Conservation (phyloP, 2,797 vertebrate species). For the Chelmon rostratus region DNA sequence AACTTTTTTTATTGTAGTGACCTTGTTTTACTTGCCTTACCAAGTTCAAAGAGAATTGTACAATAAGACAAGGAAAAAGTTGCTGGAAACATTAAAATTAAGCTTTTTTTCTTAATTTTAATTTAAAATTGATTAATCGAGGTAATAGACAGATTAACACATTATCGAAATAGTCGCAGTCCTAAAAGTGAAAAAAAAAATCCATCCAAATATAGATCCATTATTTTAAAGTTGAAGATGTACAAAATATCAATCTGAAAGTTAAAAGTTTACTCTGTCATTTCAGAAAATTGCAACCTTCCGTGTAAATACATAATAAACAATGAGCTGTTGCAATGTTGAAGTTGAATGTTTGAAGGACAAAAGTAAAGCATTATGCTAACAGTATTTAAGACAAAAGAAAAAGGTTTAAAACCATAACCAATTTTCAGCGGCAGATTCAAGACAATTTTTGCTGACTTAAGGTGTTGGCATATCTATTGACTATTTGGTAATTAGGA, state of each 20-base stretch:
- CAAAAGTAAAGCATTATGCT: not conserved
- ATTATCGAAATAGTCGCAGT: no score
- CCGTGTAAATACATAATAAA: not conserved
- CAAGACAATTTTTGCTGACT: not conserved
- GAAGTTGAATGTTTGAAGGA: not conserved
- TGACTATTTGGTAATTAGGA: not conserved
- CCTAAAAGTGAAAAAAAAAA: no score
- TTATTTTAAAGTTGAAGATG: not conserved
- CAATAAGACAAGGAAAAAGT: no score
- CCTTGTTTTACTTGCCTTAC: no score
- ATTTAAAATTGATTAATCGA: no score
- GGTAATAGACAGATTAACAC: no score
- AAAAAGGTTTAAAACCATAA: not conserved
- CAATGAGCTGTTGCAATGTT: not conserved
- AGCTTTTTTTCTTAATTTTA: no score
- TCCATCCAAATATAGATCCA: not conserved
- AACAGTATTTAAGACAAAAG: not conserved
- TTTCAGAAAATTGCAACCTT: not conserved
- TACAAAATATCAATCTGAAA: not conserved
- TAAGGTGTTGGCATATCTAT: not conserved
- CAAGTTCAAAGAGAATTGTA: no score
- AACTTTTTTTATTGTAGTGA: no score
- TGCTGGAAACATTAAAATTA: no score
- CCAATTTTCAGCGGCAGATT: not conserved
- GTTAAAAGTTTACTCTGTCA: no score